A percentile compares a stretch with the other conserved stretches of the same genome.
Evolutionary conservation across 2,888 invertebrate species (phyloP).

Genomic region (Nephrotoma flavescens): DNA sequence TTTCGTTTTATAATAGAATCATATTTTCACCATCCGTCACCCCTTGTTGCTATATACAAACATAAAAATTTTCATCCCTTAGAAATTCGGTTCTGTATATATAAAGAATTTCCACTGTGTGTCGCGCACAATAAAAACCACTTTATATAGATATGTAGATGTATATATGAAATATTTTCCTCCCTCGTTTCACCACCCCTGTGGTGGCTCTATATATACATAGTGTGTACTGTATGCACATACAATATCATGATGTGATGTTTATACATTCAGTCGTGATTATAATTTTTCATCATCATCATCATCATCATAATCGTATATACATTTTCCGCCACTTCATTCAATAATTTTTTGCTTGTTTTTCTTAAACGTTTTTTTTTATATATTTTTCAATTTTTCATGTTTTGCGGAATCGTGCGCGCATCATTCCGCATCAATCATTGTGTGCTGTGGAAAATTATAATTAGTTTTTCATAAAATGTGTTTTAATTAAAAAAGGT

Average conservation of each 20-base stretch:
- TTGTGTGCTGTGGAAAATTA: neutral
- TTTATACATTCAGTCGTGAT: neutral
- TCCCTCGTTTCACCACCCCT: neutral
- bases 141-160: neutral
- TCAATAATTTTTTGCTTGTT: neutral
- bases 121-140: neutral
- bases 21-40: neutral
- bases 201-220: neutral
- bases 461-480: neutral
- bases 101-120: neutral
- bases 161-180: neutral
- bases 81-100: neutral
- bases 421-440: neutral
- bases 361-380: neutral
- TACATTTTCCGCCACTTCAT: neutral
- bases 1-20: neutral
- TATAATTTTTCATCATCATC: neutral
- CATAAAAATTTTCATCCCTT: neutral
- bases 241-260: neutral
- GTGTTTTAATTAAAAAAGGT: neutral
- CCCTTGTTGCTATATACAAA: neutral
- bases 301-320: neutral
- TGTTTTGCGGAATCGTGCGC: neutral
- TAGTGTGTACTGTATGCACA: neutral
- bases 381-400: neutral